A percentile compares a stretch with the other conserved stretches of the same genome.
These are phyloP conservation scores for Andrena flavipes DNA, from an alignment of 2,888 invertebrate species.

Conservation along the genomic window DNA sequence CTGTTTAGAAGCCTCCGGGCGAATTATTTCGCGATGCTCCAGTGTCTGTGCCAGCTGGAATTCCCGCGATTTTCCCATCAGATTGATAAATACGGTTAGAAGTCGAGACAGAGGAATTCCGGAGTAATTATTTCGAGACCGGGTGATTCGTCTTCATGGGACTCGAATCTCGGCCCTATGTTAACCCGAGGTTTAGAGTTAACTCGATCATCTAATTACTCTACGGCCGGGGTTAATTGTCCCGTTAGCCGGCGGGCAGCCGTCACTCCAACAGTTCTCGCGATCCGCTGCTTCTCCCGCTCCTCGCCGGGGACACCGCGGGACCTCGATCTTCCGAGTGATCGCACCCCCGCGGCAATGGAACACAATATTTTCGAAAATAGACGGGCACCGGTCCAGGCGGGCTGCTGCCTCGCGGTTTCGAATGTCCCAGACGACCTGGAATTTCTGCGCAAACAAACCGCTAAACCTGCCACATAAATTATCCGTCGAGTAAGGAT, in stretches of 20 bases:
- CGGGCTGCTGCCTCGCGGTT: neutral
- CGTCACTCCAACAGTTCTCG: conserved; percentile 35
- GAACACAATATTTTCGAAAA: conserved; percentile 44
- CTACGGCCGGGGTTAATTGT: conserved; percentile 80
- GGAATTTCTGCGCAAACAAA: conserved; percentile 31
- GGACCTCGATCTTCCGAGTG: neutral
- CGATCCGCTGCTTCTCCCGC: neutral
- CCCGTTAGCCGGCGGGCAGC: conserved; percentile 76
- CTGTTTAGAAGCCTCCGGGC: neutral
- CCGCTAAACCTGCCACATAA: neutral
- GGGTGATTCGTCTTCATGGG: conserved; percentile 35
- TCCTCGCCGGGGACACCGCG: neutral
- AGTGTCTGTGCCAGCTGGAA: too few species aligned
- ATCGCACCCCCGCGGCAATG: conserved; percentile 13
- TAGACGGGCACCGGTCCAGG: conserved; percentile 28
- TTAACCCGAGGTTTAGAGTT: conserved; percentile 79
- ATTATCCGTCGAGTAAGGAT: neutral
- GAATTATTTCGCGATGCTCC: neutral
- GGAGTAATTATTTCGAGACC: conserved; percentile 32
- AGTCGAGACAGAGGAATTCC: neutral
- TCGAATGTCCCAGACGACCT: conserved; percentile 42
- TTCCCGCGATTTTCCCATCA: neutral
- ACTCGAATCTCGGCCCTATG: conserved; percentile 67
- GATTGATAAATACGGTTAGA: neutral
- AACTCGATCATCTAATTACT: conserved; percentile 83